Conservation (phyloP, 2,797 vertebrate species). For the Chaenodraco wilsoni region DNA sequence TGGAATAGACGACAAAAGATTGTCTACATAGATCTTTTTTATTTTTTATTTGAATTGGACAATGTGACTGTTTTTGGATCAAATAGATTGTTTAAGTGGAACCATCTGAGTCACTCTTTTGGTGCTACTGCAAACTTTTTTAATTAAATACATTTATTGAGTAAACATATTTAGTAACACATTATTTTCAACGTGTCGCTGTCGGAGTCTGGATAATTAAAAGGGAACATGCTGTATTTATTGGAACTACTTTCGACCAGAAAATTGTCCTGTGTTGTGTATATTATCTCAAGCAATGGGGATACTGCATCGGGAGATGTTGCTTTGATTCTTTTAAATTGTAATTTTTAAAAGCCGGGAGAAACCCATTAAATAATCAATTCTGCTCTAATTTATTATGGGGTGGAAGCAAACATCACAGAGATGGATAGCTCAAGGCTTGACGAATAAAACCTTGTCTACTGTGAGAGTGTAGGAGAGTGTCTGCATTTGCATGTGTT, state of each 20-base stretch:
- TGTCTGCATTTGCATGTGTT: slow-evolving; percentile 10
- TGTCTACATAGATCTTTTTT: not conserved
- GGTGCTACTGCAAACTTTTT: no score
- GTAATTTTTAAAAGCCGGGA: not conserved
- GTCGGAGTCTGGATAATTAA: not conserved
- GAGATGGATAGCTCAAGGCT: not conserved
- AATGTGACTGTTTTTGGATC: no score
- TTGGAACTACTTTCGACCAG: slow-evolving; percentile 1
- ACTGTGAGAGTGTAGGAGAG: not conserved
- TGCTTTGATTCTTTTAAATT: slow-evolving; percentile 5
- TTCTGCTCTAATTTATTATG: slow-evolving; percentile 12
- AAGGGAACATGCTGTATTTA: slow-evolving; percentile 11
- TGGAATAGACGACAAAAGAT: not conserved
- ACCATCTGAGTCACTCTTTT: no score
- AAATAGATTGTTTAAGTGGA: no score
- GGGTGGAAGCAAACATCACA: slow-evolving; percentile 7
- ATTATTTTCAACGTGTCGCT: not conserved
- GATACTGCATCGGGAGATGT: slow-evolving; percentile 21
- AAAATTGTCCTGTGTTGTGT: not conserved
- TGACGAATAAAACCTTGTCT: slow-evolving; percentile 4
- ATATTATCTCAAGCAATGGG: slow-evolving; percentile 12
- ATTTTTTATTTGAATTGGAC: no score
- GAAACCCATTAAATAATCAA: not conserved
- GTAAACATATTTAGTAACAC: not conserved
- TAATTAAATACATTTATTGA: not conserved